These are phyloP conservation scores for Prenolepis imparis DNA, from an alignment of 2,888 invertebrate genomes.

Conservation along the genomic window DNA sequence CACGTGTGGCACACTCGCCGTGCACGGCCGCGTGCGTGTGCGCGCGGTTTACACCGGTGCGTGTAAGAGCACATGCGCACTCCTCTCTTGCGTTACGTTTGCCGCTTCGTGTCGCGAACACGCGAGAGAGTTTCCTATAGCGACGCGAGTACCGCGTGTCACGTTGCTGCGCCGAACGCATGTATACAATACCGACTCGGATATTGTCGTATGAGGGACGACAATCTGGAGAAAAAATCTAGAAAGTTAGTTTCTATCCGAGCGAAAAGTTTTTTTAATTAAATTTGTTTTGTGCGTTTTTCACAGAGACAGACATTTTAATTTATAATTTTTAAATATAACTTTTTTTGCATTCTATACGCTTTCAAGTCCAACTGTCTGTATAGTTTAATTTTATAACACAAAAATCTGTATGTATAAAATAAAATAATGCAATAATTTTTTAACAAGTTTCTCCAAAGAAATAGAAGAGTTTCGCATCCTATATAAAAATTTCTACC, in stretches of 20 bases:
- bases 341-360: conserved; percentile 8
- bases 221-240: background rate
- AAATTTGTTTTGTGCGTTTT: background rate
- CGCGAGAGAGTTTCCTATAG: conserved; percentile 35
- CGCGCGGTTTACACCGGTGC: conserved; percentile 8
- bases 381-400: no score
- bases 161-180: conserved; percentile 4
- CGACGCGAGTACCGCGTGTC: conserved; percentile 11
- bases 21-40: conserved; percentile 58
- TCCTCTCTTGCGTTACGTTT: background rate
- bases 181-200: background rate
- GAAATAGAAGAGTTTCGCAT: conserved; percentile 1
- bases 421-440: background rate
- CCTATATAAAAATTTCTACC: background rate
- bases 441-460: background rate
- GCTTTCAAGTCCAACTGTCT: background rate
- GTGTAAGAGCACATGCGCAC: conserved; percentile 19
- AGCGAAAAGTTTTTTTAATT: background rate
- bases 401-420: background rate
- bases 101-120: conserved; percentile 18
- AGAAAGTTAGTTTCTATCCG: background rate
- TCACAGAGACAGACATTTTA: conserved; percentile 7
- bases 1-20: conserved; percentile 78
- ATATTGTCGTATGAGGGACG: background rate
- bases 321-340: conserved; percentile 23